Conservation (phyloP, 2,888 invertebrate species). For the Amiota communis region DNA sequence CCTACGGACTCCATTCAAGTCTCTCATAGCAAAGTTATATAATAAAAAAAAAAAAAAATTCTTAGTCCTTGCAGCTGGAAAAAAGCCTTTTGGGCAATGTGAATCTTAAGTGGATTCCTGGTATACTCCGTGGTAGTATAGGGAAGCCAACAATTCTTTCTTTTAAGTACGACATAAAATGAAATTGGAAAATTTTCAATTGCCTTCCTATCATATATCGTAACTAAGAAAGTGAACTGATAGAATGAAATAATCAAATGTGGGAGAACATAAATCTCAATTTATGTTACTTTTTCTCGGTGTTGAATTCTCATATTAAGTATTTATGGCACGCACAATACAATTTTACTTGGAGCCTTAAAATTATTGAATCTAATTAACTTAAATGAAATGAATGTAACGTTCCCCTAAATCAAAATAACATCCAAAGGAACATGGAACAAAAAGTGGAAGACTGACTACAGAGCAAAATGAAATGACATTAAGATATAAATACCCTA, state of each 20-base stretch:
- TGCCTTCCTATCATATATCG: conserved; percentile 35
- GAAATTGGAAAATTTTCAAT: conserved; percentile 64
- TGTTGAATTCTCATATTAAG: not conserved
- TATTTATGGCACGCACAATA: conserved; percentile 22
- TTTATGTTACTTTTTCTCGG: conserved; percentile 47
- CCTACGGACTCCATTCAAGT: not conserved
- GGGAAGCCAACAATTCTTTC: conserved; percentile 57
- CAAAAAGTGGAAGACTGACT: not conserved
- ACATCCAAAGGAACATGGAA: conserved; percentile 18
- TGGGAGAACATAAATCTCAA: conserved; percentile 58
- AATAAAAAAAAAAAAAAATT: not conserved
- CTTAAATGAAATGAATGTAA: conserved; percentile 69
- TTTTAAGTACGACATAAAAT: conserved; percentile 62
- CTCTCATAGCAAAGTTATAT: not conserved
- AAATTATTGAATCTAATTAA: conserved; percentile 69
- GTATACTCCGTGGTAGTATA: not conserved
- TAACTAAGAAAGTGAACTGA: not conserved
- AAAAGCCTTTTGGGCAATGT: not conserved
- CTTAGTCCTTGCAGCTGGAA: not conserved
- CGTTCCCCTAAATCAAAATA: conserved; percentile 31
- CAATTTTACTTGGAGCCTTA: conserved; percentile 56
- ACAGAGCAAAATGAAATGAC: not conserved
- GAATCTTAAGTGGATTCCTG: too few relatives aligned
- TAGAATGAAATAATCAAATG: too few relatives aligned
- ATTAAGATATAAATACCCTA: conserved; percentile 23